These are phyloP conservation scores for Hypomecis punctinalis DNA, from an alignment of 2,888 invertebrate species.

Conservation along the genomic window DNA sequence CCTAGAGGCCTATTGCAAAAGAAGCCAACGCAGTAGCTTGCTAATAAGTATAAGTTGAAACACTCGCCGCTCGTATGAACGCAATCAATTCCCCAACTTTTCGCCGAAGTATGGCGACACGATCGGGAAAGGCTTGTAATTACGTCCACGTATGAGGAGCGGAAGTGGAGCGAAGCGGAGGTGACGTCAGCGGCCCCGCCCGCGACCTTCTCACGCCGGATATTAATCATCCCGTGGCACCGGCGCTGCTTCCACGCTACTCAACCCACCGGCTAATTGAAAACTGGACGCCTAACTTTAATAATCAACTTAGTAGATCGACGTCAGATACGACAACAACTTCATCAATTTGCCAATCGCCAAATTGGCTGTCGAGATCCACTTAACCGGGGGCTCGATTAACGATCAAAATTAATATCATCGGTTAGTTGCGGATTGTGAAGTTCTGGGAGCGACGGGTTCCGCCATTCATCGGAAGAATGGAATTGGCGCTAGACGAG, in stretches of 20 bases:
- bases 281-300: conserved; percentile 51
- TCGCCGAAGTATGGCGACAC: conserved; percentile 13
- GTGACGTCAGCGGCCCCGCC: conserved; percentile 75
- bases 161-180: conserved; percentile 75
- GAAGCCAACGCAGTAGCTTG: not conserved
- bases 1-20: too few relatives aligned
- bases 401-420: conserved; percentile 39
- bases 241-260: conserved; percentile 44
- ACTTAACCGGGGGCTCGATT: conserved; percentile 36
- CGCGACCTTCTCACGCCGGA: conserved; percentile 79
- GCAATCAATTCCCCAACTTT: conserved; percentile 9
- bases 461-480: conserved; percentile 30
- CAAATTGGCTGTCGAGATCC: conserved; percentile 41
- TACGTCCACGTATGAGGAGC: conserved; percentile 62
- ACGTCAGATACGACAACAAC: conserved; percentile 40
- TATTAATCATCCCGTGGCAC: conserved; percentile 79
- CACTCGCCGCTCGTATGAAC: not conserved
- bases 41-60: not conserved
- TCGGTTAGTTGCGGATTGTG: conserved; percentile 32
- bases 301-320: conserved; percentile 44
- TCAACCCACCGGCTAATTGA: conserved; percentile 59
- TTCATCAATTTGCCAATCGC: conserved; percentile 43
- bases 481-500: conserved; percentile 11
- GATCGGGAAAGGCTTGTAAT: conserved; percentile 49
- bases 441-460: conserved; percentile 25